These are phyloP conservation scores for Nannobrachium achirus DNA, from an alignment of 2,113 vertebrate genomes.

Conservation along the genomic window DNA sequence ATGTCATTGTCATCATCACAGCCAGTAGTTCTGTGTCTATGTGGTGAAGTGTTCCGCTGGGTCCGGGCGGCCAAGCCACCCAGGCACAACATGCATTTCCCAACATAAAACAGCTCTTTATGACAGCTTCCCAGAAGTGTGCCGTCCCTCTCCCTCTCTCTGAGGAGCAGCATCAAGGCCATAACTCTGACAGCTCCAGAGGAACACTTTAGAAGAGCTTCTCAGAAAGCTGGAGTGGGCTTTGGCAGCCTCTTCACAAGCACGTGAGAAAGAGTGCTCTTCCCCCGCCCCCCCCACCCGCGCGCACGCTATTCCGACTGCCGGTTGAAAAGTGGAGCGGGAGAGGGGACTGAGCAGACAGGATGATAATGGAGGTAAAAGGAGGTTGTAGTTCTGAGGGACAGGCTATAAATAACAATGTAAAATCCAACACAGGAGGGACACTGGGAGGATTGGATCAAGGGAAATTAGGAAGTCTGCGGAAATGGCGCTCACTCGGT, in stretches of 20 bases:
- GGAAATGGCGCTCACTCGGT: constrained; percentile 65
- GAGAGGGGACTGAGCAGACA: constrained; percentile 58
- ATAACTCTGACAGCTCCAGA: constrained; percentile 64
- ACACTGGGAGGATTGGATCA: constrained; percentile 55
- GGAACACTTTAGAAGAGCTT: constrained; percentile 56
- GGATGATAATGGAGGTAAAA: constrained; percentile 58
- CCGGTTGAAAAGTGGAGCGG: constrained; percentile 55
- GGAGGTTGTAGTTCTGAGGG: constrained; percentile 61
- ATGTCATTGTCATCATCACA: too few species aligned
- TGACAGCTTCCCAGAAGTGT: constrained; percentile 37
- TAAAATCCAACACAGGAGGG: constrained; percentile 30
- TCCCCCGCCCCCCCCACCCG: background rate
- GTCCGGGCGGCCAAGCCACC: too few species aligned
- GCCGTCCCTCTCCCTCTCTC: constrained; percentile 60
- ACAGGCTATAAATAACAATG: constrained; percentile 74
- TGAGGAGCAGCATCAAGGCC: constrained; percentile 57
- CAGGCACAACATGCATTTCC: too few species aligned
- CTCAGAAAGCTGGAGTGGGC: constrained; percentile 56
- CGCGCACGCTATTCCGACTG: constrained; percentile 61
- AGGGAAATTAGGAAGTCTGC: constrained; percentile 47
- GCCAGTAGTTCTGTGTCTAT: too few species aligned
- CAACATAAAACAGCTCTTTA: too few species aligned
- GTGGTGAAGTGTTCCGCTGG: too few species aligned
- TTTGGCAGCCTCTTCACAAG: constrained; percentile 57
- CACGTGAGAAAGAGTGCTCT: constrained; percentile 45